Evolutionary conservation across 2,888 invertebrate species (phyloP), one percentile per base, ranked within the genome.

Genomic region (Zelleria hepariella): DNA sequence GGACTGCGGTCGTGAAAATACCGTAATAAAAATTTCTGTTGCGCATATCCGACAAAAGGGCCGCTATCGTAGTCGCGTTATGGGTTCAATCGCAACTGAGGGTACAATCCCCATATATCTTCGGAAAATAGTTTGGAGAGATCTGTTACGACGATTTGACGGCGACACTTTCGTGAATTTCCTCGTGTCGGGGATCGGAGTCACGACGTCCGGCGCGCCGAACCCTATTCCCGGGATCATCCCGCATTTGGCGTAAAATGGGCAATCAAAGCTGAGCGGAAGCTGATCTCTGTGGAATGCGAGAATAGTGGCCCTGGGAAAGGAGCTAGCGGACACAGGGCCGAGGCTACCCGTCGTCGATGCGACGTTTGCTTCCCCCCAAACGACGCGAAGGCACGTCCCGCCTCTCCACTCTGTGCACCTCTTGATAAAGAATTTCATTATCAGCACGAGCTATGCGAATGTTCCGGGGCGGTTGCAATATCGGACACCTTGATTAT

Each of bases 381-480:
- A 58, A 53, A 58, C 59, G 59, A 62, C 64, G 62, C 64, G 64
- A 62, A 74, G 71, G 73, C 78, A 81, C 80, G 80, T 77, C 68
- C 67, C 72, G 65, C 70, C 77, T 73, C 77, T 77, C 71, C 61
- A 62, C 63, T 62, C 55, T 67, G 67, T 73, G 69, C 73, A 75
- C 75, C 77, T 75, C 77, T 76, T 80, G 77, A 78, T 80, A 80
- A 80, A 82, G 81, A 81, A 83, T 83, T 82, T 81, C 79, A 82
- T 83, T 82, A 83, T 76, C 75, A 77, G 77, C 73, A 71, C 71
- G 64, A 66, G 70, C 70, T 72, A 71, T 68, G 64, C 73, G 77
- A 76, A 77, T 75, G 71, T 26, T 27, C 49, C 18, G 25, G n/a
- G 20, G 24, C 24, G 23, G 21, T 7, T 24, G 32, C 32, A 42